Conservation (phyloP, 1,140 invertebrate species). For the Amphibalanus amphitrite region DNA sequence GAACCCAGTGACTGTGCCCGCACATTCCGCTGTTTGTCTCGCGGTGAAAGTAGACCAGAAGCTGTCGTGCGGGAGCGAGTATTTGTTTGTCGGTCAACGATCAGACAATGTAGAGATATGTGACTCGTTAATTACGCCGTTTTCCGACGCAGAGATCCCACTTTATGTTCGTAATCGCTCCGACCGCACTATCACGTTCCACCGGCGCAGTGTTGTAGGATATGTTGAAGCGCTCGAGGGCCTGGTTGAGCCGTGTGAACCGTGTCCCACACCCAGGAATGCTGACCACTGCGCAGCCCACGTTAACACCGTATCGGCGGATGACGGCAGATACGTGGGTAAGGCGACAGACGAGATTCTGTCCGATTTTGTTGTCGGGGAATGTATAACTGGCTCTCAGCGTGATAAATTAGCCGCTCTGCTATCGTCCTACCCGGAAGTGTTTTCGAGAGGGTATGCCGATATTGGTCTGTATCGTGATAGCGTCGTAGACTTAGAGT, state of each 20-base stretch:
- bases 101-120: not conserved
- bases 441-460: not conserved
- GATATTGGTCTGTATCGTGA: not conserved
- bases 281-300: not conserved
- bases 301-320: not conserved
- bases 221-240: not conserved
- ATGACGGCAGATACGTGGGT: not conserved
- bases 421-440: not conserved
- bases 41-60: not conserved
- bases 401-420: not conserved
- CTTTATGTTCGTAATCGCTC: not conserved
- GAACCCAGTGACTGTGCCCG: not conserved
- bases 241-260: not conserved
- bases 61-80: not conserved
- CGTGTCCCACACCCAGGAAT: not conserved
- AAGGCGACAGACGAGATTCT: not conserved
- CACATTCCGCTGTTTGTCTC: not conserved
- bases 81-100: not conserved
- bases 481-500: not conserved
- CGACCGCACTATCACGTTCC: not conserved
- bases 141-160: not conserved
- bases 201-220: not conserved
- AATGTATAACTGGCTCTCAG: not conserved
- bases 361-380: not conserved
- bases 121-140: not conserved